Conservation (phyloP, 2,888 invertebrate genomes). For the Alcis repandata region DNA sequence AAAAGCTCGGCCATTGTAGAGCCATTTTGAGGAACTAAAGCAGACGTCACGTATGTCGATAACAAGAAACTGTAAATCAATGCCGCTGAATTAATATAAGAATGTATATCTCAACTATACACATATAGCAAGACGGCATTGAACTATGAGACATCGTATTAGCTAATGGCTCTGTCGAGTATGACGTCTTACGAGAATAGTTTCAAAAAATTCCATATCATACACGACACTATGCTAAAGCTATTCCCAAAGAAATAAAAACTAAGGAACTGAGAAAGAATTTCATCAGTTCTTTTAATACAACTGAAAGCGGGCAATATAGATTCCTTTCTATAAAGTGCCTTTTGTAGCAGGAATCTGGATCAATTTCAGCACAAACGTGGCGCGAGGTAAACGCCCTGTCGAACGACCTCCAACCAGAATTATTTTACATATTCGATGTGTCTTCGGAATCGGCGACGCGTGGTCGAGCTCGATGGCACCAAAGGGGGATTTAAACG, state of each 20-base stretch:
- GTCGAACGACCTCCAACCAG: slow-evolving; percentile 54
- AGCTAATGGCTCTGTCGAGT: no score
- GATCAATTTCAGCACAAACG: slow-evolving; percentile 60
- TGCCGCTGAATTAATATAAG: background rate
- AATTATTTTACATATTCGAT: slow-evolving; percentile 68
- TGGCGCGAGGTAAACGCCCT: slow-evolving; percentile 62
- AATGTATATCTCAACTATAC: background rate
- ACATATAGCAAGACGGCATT: no score
- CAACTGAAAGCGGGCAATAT: background rate
- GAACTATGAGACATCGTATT: no score
- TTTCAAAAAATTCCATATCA: no score
- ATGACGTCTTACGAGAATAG: no score
- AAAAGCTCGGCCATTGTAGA: slow-evolving; percentile 7
- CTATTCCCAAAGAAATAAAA: background rate
- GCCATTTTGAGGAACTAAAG: slow-evolving; percentile 19
- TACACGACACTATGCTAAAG: background rate
- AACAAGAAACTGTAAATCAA: slow-evolving; percentile 14
- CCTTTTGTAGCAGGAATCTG: slow-evolving; percentile 48
- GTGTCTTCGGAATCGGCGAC: slow-evolving; percentile 51
- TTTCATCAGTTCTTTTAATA: background rate
- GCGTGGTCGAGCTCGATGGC: slow-evolving; percentile 27
- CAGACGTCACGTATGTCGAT: slow-evolving; percentile 17
- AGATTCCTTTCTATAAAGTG: slow-evolving; percentile 17
- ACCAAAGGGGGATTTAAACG: slow-evolving; percentile 25
- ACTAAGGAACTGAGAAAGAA: background rate